Evolutionary conservation across 2,797 vertebrate species (phyloP).

Genomic region (Poecilia gillii): DNA sequence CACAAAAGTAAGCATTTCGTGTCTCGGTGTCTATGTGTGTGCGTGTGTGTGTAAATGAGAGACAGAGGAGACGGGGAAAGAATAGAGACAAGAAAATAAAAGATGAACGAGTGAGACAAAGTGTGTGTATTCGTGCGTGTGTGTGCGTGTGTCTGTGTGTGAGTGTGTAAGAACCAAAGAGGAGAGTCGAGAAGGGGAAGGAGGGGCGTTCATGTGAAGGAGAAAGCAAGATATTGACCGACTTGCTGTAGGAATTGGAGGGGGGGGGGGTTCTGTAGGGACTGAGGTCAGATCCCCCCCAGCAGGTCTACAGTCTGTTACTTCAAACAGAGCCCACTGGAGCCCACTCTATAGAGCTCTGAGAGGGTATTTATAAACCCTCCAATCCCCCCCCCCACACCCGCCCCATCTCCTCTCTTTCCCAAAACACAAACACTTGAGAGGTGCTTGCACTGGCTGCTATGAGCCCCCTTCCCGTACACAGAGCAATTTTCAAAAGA

Average conservation of each 20-base stretch:
- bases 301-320: constrained; percentile 84
- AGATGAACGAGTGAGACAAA: constrained; percentile 57
- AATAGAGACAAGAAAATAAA: constrained; percentile 60
- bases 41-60: constrained; percentile 48
- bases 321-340: constrained; percentile 84
- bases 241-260: constrained; percentile 80
- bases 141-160: constrained; percentile 9
- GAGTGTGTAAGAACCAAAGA: constrained; percentile 49
- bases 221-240: constrained; percentile 82
- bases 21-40: constrained; percentile 37
- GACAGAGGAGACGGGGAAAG: constrained; percentile 54
- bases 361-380: constrained; percentile 84
- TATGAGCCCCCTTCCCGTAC: constrained; percentile 67
- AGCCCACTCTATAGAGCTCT: constrained; percentile 80
- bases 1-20: constrained; percentile 80
- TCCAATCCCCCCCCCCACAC: constrained; percentile 12
- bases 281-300: constrained; percentile 82
- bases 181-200: constrained; percentile 55
- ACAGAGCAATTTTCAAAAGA: constrained; percentile 75
- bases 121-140: constrained; percentile 40
- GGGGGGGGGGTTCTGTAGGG: constrained; percentile 71
- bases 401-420: constrained; percentile 23
- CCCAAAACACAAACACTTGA: constrained; percentile 71
- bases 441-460: constrained; percentile 64
- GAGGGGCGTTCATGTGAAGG: constrained; percentile 61